phyloP scores from a whole-genome alignment of 2,113 vertebrate species.

The Oceanites oceanicus region DNA sequence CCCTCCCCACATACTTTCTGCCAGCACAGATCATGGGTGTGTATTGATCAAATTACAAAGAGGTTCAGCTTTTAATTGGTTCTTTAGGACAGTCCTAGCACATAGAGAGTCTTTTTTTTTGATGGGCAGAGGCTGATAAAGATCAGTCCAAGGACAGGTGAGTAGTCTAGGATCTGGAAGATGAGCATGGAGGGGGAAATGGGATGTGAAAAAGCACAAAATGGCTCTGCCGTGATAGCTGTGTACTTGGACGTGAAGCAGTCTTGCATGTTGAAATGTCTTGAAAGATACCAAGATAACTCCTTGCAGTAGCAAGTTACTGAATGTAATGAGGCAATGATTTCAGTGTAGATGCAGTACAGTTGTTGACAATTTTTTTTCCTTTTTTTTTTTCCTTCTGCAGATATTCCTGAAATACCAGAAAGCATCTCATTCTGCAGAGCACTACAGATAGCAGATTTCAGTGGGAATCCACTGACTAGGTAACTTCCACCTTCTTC shows the following conservation, averaged over 20 bases:
- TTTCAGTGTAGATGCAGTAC: background rate
- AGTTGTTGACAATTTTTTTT: background rate
- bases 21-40: background rate
- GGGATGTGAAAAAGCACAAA: background rate
- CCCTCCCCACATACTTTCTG: background rate
- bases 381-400: slow-evolving; percentile 32
- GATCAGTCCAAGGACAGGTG: background rate
- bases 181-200: rapidly evolving
- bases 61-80: background rate
- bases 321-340: background rate
- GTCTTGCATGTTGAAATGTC: background rate
- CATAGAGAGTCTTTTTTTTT: background rate
- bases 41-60: background rate
- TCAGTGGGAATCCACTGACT: slow-evolving; percentile 96
- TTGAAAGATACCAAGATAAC: background rate
- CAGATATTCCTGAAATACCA: slow-evolving; percentile 97
- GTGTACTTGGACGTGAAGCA: background rate
- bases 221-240: background rate
- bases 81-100: background rate
- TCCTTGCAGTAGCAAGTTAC: background rate
- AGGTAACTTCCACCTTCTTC: slow-evolving; percentile 78
- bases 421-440: slow-evolving; percentile 97
- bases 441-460: slow-evolving; percentile 95
- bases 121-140: background rate
- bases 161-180: background rate